A percentile compares a stretch with the other conserved stretches of the same genome.
Evolutionary conservation across 2,888 invertebrate species (phyloP).

Genomic region (Cosmopolites sordidus): DNA sequence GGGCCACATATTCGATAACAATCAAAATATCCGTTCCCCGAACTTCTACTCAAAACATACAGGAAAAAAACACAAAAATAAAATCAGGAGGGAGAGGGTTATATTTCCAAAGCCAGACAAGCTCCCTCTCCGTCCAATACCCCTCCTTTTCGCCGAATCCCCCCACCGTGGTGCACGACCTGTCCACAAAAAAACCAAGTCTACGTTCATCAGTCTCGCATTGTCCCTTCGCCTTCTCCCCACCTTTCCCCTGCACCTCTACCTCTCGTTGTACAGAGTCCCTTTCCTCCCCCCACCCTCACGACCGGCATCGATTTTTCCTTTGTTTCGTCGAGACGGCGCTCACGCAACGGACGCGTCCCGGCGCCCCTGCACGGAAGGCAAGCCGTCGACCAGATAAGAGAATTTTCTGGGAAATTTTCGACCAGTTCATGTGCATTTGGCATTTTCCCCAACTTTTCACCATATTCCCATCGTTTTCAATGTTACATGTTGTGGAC

Average conservation of each 20-base stretch:
- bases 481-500: no score
- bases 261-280: conserved; percentile 1
- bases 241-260: conserved; percentile 1
- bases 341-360: conserved; percentile 28
- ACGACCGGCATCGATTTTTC: conserved; percentile 24
- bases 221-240: conserved; percentile 9
- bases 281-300: neutral
- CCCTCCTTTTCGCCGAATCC: neutral
- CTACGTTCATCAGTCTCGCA: conserved; percentile 27
- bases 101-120: no score
- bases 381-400: conserved; percentile 22
- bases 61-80: no score
- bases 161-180: conserved; percentile 22
- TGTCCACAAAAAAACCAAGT: conserved; percentile 27
- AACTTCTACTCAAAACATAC: no score
- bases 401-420: conserved; percentile 14
- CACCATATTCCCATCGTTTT: no score
- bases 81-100: no score
- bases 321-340: conserved; percentile 27
- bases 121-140: neutral
- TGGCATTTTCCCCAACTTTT: neutral
- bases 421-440: neutral
- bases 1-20: no score
- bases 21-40: no score
- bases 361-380: conserved; percentile 22